Base-by-base conservation (phyloP, 2,113 vertebrate species). In the Antechinus flavipes region DNA sequence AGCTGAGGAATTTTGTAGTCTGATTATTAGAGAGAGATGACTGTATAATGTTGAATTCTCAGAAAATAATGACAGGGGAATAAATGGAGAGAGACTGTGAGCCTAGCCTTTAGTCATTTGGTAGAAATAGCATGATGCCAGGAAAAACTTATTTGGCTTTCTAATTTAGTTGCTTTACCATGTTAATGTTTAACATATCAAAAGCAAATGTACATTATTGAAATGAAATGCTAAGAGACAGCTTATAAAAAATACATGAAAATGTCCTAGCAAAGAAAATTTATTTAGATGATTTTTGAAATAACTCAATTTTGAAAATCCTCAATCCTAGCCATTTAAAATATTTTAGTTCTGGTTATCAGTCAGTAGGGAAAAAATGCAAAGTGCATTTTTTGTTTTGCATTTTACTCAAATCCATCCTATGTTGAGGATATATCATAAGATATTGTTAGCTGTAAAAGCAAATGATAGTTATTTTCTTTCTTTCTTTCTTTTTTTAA, bases 381-480 rank as follows among this genome's bases (percentile, higher is more conserved):
- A 54, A 94, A 96, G 56, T 54, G 27, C 27, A 8, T n/a, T 95
- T 47, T 93, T 12, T 54, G 30, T n/a, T 95, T n/a, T 12, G 54
- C 23, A n/a, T 53, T 0, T n/a, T 93, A 54, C 84, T 26, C 58
- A 89, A 22, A 54, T 97, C 11, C 90, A 42, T 90, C 19, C 92
- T 91, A 52, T 25, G 23, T 95, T 91, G 96, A 35, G 95, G 94
- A 54, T 97, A 94, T 91, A 24, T 93, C 84, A 54, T 97, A 16
- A 97, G 68, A 50, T 92, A 90, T 52, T 68, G 23, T 76, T 91
- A 96, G 54, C 89, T 90, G 0, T 92, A 58, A 11, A 95, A 49
- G 55, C 96, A 96, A 93, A 76, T 98, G 94, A 97, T 52, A 61
- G 2, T 47, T 52, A 5, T 97, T 54, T 90, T 56, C 56, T 97